These are phyloP conservation scores for Mormyrus lacerda DNA, from an alignment of 2,113 vertebrate genomes.

Conservation along the genomic window DNA sequence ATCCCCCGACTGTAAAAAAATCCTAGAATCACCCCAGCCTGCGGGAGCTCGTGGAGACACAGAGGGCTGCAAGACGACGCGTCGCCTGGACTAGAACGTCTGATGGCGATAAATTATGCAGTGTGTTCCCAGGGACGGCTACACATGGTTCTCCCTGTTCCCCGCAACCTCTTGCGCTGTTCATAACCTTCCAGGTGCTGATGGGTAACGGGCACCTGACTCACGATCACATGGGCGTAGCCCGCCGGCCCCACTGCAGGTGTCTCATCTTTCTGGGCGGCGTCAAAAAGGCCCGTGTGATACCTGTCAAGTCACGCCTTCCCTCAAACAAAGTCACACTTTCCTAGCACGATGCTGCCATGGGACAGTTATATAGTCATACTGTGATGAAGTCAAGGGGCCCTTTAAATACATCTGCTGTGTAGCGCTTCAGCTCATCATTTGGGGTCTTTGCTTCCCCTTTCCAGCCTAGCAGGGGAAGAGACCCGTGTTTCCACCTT, in stretches of 20 bases:
- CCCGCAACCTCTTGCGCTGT: background rate
- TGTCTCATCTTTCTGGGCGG: background rate
- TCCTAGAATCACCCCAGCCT: background rate
- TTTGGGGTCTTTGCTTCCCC: background rate
- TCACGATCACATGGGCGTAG: background rate
- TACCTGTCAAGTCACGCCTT: background rate
- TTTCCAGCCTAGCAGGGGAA: background rate
- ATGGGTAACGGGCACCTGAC: background rate
- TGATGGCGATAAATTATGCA: background rate
- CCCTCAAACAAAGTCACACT: background rate
- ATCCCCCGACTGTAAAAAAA: background rate
- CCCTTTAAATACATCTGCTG: background rate
- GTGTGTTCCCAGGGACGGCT: background rate
- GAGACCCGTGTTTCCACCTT: background rate
- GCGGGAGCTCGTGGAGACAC: background rate
- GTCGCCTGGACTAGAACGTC: background rate
- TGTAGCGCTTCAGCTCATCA: background rate
- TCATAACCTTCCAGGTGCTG: background rate
- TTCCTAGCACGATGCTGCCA: background rate
- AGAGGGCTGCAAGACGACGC: background rate
- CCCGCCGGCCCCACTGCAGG: background rate
- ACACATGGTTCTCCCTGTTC: background rate
- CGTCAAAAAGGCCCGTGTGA: background rate
- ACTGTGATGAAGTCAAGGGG: background rate
- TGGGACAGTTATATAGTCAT: background rate